Percentiles rank a stretch among this genome's conserved stretches.
phyloP scores from a whole-genome alignment of 2,113 vertebrate genomes.

The Hiodon alosoides region DNA sequence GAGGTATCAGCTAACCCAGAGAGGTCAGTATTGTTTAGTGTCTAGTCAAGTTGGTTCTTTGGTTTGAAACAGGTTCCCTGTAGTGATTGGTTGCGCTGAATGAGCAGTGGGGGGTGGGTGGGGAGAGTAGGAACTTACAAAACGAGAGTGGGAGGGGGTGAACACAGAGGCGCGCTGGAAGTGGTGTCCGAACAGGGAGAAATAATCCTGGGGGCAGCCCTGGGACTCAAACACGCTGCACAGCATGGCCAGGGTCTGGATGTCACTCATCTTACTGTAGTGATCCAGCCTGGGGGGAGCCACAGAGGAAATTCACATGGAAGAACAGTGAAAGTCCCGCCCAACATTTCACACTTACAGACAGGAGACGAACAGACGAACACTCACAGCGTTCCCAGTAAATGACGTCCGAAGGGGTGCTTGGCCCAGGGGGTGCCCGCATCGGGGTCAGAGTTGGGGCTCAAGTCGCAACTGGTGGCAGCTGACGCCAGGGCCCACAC shows the following conservation, averaged over 20 bases:
- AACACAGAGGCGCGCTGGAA: slow-evolving; percentile 62
- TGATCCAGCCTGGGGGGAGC: slow-evolving; percentile 74
- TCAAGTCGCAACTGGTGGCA: slow-evolving; percentile 83
- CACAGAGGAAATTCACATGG: not conserved
- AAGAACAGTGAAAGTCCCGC: too few relatives aligned
- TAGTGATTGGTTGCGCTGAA: not conserved
- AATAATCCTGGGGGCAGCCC: slow-evolving; percentile 67
- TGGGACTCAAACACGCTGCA: slow-evolving; percentile 89
- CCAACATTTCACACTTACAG: too few relatives aligned
- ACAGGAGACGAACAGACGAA: not conserved
- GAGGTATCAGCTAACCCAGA: too few relatives aligned
- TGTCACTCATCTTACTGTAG: slow-evolving; percentile 89
- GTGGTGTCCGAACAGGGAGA: slow-evolving; percentile 61
- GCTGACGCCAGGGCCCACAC: slow-evolving; percentile 94
- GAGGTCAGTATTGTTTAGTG: not conserved
- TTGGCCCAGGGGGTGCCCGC: slow-evolving; percentile 90
- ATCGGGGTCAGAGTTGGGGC: slow-evolving; percentile 88
- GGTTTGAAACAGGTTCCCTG: not conserved
- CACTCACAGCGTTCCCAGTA: slow-evolving; percentile 88
- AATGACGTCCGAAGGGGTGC: slow-evolving; percentile 91
- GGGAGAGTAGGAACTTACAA: slow-evolving; percentile 59
- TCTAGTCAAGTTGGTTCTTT: not conserved
- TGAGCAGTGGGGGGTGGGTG: not conserved
- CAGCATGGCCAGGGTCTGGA: slow-evolving; percentile 94
- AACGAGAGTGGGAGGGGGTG: slow-evolving; percentile 70